These are phyloP conservation scores for Metopolophium dirhodum DNA, from an alignment of 1,140 invertebrate species.

Conservation along the genomic window DNA sequence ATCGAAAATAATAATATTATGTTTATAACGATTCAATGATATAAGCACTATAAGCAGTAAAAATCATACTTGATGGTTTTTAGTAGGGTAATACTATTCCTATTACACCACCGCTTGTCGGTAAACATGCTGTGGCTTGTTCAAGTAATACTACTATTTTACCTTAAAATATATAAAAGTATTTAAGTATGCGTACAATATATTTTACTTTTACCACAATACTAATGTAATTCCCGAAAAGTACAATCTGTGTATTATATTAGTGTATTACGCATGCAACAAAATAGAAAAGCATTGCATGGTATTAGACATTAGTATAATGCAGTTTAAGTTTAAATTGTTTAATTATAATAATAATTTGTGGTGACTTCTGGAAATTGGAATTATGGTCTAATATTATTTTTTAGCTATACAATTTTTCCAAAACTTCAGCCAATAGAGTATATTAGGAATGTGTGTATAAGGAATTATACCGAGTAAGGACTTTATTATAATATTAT, in stretches of 20 bases:
- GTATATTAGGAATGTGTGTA: neutral
- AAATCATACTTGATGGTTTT: neutral
- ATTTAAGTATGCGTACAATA: neutral
- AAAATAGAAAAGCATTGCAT: no score
- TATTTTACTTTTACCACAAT: no score
- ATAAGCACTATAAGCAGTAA: neutral
- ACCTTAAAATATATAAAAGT: neutral
- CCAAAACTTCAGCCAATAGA: neutral
- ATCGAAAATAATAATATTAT: no score
- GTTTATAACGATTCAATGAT: no score
- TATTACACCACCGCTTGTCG: neutral
- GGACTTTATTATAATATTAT: neutral
- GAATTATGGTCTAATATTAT: neutral
- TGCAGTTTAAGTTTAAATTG: neutral
- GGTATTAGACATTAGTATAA: no score
- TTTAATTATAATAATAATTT: neutral
- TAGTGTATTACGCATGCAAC: no score
- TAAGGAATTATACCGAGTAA: neutral
- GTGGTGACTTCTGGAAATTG: neutral
- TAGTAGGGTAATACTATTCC: neutral
- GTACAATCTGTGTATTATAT: no score
- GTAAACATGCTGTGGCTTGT: neutral
- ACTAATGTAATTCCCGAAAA: no score
- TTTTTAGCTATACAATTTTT: neutral
- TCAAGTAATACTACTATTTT: neutral